Evolutionary conservation across 2,797 vertebrate species (phyloP).

Genomic region (Leptodactylus fallax): DNA sequence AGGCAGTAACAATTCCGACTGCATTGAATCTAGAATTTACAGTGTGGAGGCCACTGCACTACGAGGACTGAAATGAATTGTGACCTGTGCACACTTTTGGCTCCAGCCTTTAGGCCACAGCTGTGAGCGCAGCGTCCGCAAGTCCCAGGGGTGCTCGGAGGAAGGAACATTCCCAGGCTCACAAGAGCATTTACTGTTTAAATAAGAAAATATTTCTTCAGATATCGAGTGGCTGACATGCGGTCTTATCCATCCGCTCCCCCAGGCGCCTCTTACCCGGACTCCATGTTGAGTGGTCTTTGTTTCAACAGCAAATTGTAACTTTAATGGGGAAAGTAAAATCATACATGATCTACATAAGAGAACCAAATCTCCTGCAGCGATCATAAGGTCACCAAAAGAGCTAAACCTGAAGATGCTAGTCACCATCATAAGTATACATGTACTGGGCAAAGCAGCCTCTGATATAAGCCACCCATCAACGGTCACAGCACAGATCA

Average conservation of each 20-base stretch:
- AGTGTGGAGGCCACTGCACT: neutral
- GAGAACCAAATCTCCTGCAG: too few relatives aligned
- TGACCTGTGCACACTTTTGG: conserved; percentile 53
- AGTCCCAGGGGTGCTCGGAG: neutral
- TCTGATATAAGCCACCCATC: neutral
- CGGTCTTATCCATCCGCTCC: neutral
- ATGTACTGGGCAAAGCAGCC: neutral
- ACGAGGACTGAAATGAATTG: neutral
- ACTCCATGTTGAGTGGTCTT: conserved; percentile 16
- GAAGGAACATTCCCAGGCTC: conserved; percentile 56
- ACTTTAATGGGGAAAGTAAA: neutral
- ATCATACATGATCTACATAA: neutral
- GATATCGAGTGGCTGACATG: conserved; percentile 14
- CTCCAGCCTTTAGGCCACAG: conserved; percentile 44
- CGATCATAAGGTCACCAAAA: too few relatives aligned
- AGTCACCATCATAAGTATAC: neutral
- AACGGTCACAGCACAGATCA: neutral
- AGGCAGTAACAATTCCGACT: neutral
- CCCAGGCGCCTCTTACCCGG: neutral
- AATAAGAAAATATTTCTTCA: conserved; percentile 45
- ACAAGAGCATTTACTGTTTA: conserved; percentile 32
- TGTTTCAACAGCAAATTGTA: conserved; percentile 2
- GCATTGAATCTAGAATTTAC: neutral
- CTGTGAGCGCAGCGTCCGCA: conserved; percentile 49
- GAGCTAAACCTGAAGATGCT: neutral